Percentiles rank a stretch among this genome's conserved stretches.
These are phyloP conservation scores for Monoplex corrugatus DNA, from an alignment of 2,888 invertebrate species.

Conservation along the genomic window DNA sequence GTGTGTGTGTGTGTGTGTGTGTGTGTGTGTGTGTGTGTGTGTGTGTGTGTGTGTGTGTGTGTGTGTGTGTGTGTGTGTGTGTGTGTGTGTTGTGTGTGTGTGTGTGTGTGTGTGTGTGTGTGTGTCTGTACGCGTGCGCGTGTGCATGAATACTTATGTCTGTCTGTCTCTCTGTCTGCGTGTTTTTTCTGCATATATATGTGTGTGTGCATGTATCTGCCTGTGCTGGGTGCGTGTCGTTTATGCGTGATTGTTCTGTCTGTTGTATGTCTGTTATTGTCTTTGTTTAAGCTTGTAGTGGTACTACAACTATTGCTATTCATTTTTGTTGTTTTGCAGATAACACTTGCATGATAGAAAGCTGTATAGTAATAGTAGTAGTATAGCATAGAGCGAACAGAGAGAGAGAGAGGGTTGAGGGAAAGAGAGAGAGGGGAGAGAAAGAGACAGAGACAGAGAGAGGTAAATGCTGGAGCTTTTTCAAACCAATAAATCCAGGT, in stretches of 20 bases:
- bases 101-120: too few relatives aligned
- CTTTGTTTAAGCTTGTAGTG: too few relatives aligned
- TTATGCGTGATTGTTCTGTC: background rate
- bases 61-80: conserved; percentile 6
- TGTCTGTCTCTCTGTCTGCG: background rate
- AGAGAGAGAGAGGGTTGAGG: background rate
- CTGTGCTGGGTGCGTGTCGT: too few relatives aligned
- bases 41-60: conserved; percentile 10
- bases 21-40: conserved; percentile 3
- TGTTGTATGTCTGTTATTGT: too few relatives aligned
- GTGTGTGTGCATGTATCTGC: too few relatives aligned
- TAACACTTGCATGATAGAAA: too few relatives aligned
- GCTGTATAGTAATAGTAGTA: too few relatives aligned
- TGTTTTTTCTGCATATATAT: background rate
- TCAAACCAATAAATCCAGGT: too few relatives aligned
- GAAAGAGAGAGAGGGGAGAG: background rate
- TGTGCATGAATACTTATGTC: too few relatives aligned
- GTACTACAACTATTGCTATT: too few relatives aligned
- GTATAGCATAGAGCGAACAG: background rate
- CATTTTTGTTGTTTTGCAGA: too few relatives aligned
- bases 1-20: conserved; percentile 23
- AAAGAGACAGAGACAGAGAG: conserved; percentile 7
- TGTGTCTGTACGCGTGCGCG: too few relatives aligned
- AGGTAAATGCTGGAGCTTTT: background rate
- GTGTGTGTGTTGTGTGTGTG: background rate